phyloP scores from a whole-genome alignment of 2,888 invertebrate species.

The Diploptera punctata region DNA sequence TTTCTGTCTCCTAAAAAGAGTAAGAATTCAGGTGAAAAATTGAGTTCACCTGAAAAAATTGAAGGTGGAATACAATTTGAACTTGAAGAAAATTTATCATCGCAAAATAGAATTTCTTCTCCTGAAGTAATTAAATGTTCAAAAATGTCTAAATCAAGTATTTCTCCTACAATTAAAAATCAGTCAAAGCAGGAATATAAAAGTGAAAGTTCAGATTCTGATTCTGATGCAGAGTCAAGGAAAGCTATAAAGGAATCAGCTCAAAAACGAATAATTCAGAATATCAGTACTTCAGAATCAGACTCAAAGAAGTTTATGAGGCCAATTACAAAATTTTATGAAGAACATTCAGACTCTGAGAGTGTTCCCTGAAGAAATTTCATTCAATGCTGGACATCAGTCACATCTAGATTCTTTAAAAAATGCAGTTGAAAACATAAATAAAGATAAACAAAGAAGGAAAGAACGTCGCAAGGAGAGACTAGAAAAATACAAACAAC shows the following conservation, averaged over 20 bases:
- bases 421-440: constrained; percentile 33
- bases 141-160: not conserved
- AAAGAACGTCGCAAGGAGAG: constrained; percentile 38
- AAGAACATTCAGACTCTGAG: constrained; percentile 32
- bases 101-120: too few species aligned
- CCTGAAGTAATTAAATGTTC: too few species aligned
- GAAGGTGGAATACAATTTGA: too few species aligned
- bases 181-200: not conserved
- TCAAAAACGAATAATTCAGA: constrained; percentile 38
- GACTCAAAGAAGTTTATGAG: constrained; percentile 28
- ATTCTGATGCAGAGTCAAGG: constrained; percentile 43
- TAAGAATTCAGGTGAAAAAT: too few species aligned
- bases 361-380: constrained; percentile 38
- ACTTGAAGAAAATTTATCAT: too few species aligned
- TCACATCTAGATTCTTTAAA: constrained; percentile 21
- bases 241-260: constrained; percentile 39
- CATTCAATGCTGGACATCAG: constrained; percentile 26
- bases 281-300: constrained; percentile 40
- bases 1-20: too few species aligned
- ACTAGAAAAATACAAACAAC: constrained; percentile 37
- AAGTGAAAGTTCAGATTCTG: constrained; percentile 27
- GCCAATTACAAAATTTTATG: not conserved
- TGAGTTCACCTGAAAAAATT: too few species aligned
- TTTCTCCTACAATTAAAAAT: not conserved
- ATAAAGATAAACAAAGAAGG: constrained; percentile 28